These are phyloP conservation scores for Ianthella basta DNA, from an alignment of 37 sponge, comb jelly and placozoan species.

Conservation along the genomic window DNA sequence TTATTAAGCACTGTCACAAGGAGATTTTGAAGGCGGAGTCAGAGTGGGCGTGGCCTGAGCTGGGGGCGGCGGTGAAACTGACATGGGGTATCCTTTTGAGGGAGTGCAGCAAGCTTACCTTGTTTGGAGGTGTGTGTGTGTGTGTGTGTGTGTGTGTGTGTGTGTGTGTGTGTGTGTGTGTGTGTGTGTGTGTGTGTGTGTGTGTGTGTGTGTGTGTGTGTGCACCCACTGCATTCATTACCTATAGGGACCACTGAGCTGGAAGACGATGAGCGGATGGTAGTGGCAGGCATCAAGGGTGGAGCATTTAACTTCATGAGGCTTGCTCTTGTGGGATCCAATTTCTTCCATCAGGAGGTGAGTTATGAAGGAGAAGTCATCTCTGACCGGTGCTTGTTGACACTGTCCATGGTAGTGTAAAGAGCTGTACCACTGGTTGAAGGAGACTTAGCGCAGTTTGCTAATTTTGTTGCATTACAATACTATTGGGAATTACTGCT, in stretches of 20 bases:
- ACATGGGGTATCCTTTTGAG: constrained; percentile 81
- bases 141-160: constrained; percentile 19
- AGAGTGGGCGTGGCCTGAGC: constrained; percentile 52
- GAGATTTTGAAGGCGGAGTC: not conserved
- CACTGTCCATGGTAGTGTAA: no score
- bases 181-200: constrained; percentile 46
- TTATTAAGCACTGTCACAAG: constrained; percentile 15
- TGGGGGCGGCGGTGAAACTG: constrained; percentile 77
- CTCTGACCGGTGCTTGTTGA: no score
- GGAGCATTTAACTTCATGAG: constrained; percentile 70
- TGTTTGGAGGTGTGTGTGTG: constrained; percentile 62
- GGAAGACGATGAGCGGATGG: constrained; percentile 77
- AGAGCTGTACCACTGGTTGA: no score
- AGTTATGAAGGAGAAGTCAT: no score
- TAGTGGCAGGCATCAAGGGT: constrained; percentile 48
- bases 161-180: not conserved
- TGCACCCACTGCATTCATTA: not conserved
- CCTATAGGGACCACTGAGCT: constrained; percentile 53
- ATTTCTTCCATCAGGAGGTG: constrained; percentile 65
- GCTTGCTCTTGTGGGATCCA: constrained; percentile 45
- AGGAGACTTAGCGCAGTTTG: no score
- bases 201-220: constrained; percentile 26
- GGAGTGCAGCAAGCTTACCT: constrained; percentile 59
- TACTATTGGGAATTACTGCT: no score
- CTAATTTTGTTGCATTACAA: no score